Evolutionary conservation across 2,797 vertebrate genomes (phyloP), one percentile per base, ranked within the genome.

Genomic region (Poecilia wingei): DNA sequence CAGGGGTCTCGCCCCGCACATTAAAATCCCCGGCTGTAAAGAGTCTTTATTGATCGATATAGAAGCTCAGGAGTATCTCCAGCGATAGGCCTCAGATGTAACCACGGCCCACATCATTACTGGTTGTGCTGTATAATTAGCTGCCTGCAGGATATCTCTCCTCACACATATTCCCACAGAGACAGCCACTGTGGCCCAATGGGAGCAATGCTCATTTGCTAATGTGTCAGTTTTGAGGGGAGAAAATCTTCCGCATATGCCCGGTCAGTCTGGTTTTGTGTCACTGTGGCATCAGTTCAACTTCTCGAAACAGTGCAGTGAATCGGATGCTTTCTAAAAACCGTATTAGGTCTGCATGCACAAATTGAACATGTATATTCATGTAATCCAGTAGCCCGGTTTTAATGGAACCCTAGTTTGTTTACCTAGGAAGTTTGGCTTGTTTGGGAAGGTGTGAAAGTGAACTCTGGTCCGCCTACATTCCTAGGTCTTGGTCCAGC

Each of bases 111-210:
- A 33, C 66, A 53, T 87, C 79, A 78, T 87, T 84, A 86, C 66
- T 78, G 72, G 78, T 82, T 79, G 76, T 84, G 79, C 79, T 75
- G 59, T 90, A 77, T 90, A 89, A 89, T 76, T 81, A 91, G 82
- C 86, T 82, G 76, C 79, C 86, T 70, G 47, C 79, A 76, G n/a
- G 13, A 36, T 55, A 33, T 75, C 61, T 68, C 3, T 69, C 57
- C 39, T 77, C 49, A 46, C 55, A 68, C 69, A 57, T 66, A 9
- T 72, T 7, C 55, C 70, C 76, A 43, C 73, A 57, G 61, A 80
- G 66, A 14, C 33, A 49, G 74, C 39, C 64, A 33, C 22, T 39
- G 45, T 39, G 8, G 45, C 79, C 53, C 45, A 70, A 79, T 76
- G 66, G 76, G 73, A 71, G 76, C n/a, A 77, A 75, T 83, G 82